Conservation (phyloP, 2,888 invertebrate genomes). For the Drosophila fungiperda region DNA sequence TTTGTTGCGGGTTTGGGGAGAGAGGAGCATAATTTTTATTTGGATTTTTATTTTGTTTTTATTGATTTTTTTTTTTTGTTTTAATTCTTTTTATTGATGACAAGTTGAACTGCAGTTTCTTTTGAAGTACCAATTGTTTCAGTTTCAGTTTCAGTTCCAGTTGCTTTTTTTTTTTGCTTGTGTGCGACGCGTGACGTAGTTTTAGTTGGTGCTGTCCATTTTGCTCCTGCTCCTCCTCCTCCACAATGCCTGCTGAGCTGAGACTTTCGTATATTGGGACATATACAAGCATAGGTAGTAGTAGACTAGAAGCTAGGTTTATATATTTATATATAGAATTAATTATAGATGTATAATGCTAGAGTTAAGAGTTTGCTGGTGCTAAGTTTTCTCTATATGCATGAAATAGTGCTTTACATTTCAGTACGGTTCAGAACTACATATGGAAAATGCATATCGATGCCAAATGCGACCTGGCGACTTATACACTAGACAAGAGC, state of each 20-base stretch:
- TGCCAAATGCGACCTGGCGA: slow-evolving; percentile 56
- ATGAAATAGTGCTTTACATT: slow-evolving; percentile 52
- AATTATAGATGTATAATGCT: slow-evolving; percentile 38
- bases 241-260: slow-evolving; percentile 54
- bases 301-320: slow-evolving; percentile 54
- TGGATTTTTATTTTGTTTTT: slow-evolving; percentile 22
- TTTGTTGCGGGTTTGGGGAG: slow-evolving; percentile 57
- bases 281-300: slow-evolving; percentile 27
- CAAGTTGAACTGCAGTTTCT: slow-evolving; percentile 71
- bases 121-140: slow-evolving; percentile 66
- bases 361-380: slow-evolving; percentile 38
- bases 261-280: slow-evolving; percentile 27
- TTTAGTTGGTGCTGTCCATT: slow-evolving; percentile 54
- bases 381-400: slow-evolving; percentile 32
- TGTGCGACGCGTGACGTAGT: slow-evolving; percentile 54
- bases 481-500: slow-evolving; percentile 48
- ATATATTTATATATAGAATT: slow-evolving; percentile 47
- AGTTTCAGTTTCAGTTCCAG: slow-evolving; percentile 46
- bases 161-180: slow-evolving; percentile 43
- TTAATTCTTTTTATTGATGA: slow-evolving; percentile 31
- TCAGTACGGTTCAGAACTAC: slow-evolving; percentile 38
- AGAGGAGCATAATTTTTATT: slow-evolving; percentile 59
- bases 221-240: slow-evolving; percentile 54
- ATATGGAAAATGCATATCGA: slow-evolving; percentile 27
- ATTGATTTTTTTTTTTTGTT: slow-evolving; percentile 23